phyloP scores from a whole-genome alignment of 1,140 invertebrate species.

The Euwallacea similis region DNA sequence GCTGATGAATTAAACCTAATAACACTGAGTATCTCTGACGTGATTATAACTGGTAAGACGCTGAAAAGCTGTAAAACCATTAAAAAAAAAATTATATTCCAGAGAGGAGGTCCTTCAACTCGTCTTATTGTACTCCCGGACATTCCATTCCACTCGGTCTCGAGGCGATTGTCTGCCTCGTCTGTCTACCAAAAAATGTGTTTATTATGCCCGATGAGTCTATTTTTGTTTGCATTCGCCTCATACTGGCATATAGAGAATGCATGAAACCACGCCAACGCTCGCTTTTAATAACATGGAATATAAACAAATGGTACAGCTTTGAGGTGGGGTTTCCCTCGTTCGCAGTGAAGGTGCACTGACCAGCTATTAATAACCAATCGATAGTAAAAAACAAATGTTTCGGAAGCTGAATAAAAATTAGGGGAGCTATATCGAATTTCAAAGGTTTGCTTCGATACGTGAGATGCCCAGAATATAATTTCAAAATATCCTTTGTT shows the following conservation, averaged over 20 bases:
- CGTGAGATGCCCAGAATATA: not conserved
- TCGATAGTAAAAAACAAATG: not conserved
- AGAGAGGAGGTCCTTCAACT: not conserved
- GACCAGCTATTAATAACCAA: slow-evolving; percentile 6
- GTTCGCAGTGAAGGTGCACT: not conserved
- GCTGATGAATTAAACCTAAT: not conserved
- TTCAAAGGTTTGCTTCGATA: not conserved
- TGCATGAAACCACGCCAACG: not conserved
- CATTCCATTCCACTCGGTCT: not conserved
- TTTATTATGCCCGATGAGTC: slow-evolving; percentile 1
- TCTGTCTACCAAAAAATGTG: not conserved
- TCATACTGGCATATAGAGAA: not conserved
- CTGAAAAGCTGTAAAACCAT: not conserved
- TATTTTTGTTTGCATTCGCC: slow-evolving; percentile 1
- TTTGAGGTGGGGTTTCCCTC: not conserved
- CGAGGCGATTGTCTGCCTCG: not conserved
- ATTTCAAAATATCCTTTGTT: not conserved
- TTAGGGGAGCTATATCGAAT: not conserved
- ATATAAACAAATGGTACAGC: slow-evolving; percentile 10
- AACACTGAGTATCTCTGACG: not conserved
- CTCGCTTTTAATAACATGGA: not conserved
- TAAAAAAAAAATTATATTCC: not conserved
- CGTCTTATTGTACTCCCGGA: not conserved
- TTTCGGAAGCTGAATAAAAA: no score
- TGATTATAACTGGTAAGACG: not conserved